A percentile compares a stretch with the other conserved stretches of the same genome.
Evolutionary conservation across 2,888 invertebrate species (phyloP).

Genomic region (Mycalesis mineus): DNA sequence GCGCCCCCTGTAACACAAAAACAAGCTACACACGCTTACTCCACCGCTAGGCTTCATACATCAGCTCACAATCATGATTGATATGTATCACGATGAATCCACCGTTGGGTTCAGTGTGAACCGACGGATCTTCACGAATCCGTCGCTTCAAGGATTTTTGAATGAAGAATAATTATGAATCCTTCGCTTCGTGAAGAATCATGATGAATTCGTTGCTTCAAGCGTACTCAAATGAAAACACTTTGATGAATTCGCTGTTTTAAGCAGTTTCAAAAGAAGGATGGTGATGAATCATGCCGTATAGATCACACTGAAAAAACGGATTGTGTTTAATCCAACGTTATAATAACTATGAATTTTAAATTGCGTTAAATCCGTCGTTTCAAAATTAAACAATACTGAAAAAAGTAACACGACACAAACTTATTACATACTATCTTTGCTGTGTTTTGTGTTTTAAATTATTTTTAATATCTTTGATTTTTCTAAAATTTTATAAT

Average conservation of each 20-base stretch:
- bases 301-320: background rate
- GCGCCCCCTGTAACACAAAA: slow-evolving; percentile 77
- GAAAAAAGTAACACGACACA: too few relatives aligned
- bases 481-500: too few relatives aligned
- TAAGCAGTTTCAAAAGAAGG: background rate
- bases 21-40: slow-evolving; percentile 71
- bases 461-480: too few relatives aligned
- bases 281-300: background rate
- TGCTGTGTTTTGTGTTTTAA: too few relatives aligned
- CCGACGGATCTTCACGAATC: background rate
- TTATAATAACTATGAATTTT: too few relatives aligned
- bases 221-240: background rate
- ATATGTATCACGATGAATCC: too few relatives aligned
- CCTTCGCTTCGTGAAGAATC: background rate
- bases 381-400: too few relatives aligned
- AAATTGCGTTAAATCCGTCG: too few relatives aligned
- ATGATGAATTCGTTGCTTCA: background rate
- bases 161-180: background rate
- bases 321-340: background rate
- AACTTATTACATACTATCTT: too few relatives aligned
- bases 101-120: background rate
- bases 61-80: background rate
- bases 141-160: background rate
- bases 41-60: slow-evolving; percentile 44
- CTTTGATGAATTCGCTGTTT: background rate